Evolutionary conservation across 2,113 vertebrate genomes (phyloP).

Genomic region (Callocephalon fimbriatum): DNA sequence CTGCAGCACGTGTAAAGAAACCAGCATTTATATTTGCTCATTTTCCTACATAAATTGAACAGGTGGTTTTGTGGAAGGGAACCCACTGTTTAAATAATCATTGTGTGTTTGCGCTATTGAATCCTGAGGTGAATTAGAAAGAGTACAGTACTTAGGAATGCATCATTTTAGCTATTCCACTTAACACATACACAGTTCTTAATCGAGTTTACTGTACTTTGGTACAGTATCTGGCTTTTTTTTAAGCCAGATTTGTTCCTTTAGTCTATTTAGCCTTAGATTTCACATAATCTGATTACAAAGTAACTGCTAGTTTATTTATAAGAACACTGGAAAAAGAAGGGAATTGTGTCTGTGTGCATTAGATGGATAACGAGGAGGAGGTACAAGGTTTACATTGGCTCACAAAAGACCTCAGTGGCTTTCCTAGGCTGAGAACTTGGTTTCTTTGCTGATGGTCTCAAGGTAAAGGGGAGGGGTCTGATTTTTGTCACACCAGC

Average conservation of each 20-base stretch:
- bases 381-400: background rate
- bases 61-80: background rate
- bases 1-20: background rate
- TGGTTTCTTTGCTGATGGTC: background rate
- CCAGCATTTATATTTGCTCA: background rate
- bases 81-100: background rate
- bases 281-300: background rate
- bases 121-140: conserved; percentile 44
- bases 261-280: background rate
- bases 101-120: conserved; percentile 25
- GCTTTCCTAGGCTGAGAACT: background rate
- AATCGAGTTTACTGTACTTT: background rate
- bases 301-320: background rate
- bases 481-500: background rate
- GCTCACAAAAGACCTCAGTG: background rate
- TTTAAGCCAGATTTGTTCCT: background rate
- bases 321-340: background rate
- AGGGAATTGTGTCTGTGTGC: background rate
- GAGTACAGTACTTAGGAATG: background rate
- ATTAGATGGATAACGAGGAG: background rate
- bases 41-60: background rate
- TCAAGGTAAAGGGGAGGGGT: background rate
- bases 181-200: background rate
- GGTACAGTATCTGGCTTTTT: background rate
- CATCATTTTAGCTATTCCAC: conserved; percentile 3